Base-by-base conservation (phyloP, 2,888 invertebrate species). In the Xanthorhoe designata region DNA sequence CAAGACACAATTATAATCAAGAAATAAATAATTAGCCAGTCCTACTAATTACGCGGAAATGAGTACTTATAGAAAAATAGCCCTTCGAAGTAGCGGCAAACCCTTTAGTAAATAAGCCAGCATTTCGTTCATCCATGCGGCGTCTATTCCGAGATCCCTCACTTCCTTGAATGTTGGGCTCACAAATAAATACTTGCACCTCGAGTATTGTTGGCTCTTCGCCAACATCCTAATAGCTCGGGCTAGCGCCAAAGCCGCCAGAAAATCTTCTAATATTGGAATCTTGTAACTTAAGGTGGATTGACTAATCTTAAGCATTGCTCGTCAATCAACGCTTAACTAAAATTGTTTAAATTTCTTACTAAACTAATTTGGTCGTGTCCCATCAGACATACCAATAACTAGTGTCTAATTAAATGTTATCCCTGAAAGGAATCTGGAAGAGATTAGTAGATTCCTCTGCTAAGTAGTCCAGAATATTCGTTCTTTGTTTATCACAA, bases 81-180 rank as follows among this genome's bases (percentile, higher is more conserved):
- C 35, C 29, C 56, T 63, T 29, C 54, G 56, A 35, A 58, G 47
- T 49, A 52, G 52, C 35, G 49, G 57, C 54, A 55, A 47, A 60
- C 50, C 42, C 45, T 62, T 59, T 35, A 57, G 56, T 64, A 61
- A 61, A 61, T 45, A 57, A 64, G 42, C 29, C 54, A 62, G 76
- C 70, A 64, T 76, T 78, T 79, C 81, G 79, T 84, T 85, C 85
- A 82, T 85, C 83, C 83, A 80, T 82, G 82, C 86, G 87, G 82
- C 83, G 84, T 86, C 91, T 91, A 91, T 91, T 92, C 87, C 83
- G 81, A 88, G 90, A 89, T 83, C 85, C 86, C 82, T 83, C 87
- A 91, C 91, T 92, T 93, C 91, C 92, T 90, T 88, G 91, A 91
- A 90, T 91, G 88, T 89, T 87, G 81, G 85, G 86, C 86, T 89